Conservation (phyloP, 2,113 vertebrate species). For the Dicentrarchus labrax region DNA sequence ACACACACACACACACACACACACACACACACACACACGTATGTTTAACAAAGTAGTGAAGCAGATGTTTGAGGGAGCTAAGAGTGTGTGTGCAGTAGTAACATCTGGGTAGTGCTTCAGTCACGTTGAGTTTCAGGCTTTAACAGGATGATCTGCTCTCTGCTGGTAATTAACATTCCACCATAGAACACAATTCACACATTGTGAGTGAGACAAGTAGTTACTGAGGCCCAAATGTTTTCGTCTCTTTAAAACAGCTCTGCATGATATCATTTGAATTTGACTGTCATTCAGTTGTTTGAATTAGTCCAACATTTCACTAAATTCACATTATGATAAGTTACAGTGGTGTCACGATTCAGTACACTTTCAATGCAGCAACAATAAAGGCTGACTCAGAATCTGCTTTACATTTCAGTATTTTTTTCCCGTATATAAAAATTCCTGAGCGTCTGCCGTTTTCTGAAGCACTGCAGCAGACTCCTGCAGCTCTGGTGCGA, state of each 20-base stretch:
- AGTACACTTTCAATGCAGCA: not conserved
- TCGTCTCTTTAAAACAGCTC: not conserved
- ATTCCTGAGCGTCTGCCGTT: not conserved
- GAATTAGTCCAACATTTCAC: not conserved
- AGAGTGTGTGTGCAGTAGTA: slow-evolving; percentile 1
- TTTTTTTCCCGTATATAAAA: not conserved
- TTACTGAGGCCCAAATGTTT: not conserved
- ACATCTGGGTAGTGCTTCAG: slow-evolving; percentile 20
- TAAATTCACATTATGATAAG: not conserved
- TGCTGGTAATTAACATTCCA: not conserved
- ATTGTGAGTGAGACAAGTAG: not conserved
- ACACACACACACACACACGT: not conserved
- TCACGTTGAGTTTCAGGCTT: not conserved
- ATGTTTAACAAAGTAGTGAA: not conserved
- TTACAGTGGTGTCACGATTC: not conserved
- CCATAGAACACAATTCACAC: not conserved
- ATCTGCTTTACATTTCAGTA: not conserved
- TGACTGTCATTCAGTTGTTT: not conserved
- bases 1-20: not conserved
- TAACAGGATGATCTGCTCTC: not conserved
- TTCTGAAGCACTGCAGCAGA: not conserved
- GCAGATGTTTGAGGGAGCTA: not conserved
- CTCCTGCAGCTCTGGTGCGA: not conserved
- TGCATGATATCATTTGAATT: not conserved
- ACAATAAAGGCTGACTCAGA: not conserved